phyloP scores from a whole-genome alignment of 2,888 invertebrate species.

The Tethea ocularis region DNA sequence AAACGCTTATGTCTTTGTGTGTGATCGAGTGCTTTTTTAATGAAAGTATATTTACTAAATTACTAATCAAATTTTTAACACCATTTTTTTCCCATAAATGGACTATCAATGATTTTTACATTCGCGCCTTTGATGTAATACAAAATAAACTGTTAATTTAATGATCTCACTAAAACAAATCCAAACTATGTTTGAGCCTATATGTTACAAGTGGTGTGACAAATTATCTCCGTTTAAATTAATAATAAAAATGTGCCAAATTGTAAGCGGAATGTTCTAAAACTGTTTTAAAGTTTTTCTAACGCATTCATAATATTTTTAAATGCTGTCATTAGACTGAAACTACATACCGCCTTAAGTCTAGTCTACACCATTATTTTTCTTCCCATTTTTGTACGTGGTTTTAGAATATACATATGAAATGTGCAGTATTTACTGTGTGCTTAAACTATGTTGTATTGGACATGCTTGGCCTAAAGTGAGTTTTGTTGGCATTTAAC shows the following conservation, averaged over 20 bases:
- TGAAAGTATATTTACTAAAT: neutral
- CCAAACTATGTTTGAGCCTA: neutral
- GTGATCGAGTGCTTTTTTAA: conserved; percentile 7
- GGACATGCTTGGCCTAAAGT: conserved; percentile 40
- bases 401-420: conserved; percentile 23
- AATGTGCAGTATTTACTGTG: conserved; percentile 36
- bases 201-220: neutral
- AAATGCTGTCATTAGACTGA: conserved; percentile 4
- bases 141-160: neutral
- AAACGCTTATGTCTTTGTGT: conserved; percentile 21
- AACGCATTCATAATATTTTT: neutral
- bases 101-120: too few relatives aligned
- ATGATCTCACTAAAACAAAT: neutral
- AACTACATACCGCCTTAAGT: conserved; percentile 41
- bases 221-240: neutral
- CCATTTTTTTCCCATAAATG: neutral
- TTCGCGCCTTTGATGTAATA: neutral
- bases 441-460: conserved; percentile 52
- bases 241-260: conserved; percentile 47
- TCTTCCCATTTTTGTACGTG: conserved; percentile 36
- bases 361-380: conserved; percentile 41
- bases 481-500: conserved; percentile 25
- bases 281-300: conserved; percentile 20
- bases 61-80: neutral
- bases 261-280: conserved; percentile 32